A percentile compares a stretch with the other conserved stretches of the same genome.
Conservation (phyloP, 2,888 invertebrate species). For the Cantharis lateralis region DNA sequence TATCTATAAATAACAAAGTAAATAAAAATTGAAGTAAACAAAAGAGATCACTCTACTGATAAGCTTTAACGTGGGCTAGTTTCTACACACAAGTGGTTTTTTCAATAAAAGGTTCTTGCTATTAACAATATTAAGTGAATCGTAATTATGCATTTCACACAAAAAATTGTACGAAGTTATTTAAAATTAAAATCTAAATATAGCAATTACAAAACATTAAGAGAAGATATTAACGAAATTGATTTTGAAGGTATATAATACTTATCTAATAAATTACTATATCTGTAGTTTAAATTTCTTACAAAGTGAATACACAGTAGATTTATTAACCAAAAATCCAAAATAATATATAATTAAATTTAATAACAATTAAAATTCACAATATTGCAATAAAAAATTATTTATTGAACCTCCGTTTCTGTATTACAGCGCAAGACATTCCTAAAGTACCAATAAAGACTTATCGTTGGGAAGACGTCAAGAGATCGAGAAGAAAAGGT, state of each 20-base stretch:
- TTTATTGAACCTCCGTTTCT: neutral
- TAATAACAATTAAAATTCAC: neutral
- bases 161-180: neutral
- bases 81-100: neutral
- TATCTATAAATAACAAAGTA: neutral
- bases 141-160: neutral
- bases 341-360: too few relatives aligned
- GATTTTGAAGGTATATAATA: too few relatives aligned
- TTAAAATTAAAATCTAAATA: constrained; percentile 4
- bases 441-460: constrained; percentile 77
- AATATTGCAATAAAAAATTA: neutral
- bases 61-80: neutral
- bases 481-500: constrained; percentile 70
- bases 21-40: neutral
- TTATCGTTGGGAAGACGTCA: constrained; percentile 81
- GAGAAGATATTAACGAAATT: neutral
- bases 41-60: neutral
- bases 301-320: too few relatives aligned
- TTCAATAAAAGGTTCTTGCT: neutral
- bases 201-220: constrained; percentile 3
- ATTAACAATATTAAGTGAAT: neutral
- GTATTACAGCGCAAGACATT: constrained; percentile 45
- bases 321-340: too few relatives aligned
- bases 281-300: too few relatives aligned
- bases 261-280: neutral